Conservation (phyloP, 1,140 invertebrate species). For the Lamellibrachia luymesi region DNA sequence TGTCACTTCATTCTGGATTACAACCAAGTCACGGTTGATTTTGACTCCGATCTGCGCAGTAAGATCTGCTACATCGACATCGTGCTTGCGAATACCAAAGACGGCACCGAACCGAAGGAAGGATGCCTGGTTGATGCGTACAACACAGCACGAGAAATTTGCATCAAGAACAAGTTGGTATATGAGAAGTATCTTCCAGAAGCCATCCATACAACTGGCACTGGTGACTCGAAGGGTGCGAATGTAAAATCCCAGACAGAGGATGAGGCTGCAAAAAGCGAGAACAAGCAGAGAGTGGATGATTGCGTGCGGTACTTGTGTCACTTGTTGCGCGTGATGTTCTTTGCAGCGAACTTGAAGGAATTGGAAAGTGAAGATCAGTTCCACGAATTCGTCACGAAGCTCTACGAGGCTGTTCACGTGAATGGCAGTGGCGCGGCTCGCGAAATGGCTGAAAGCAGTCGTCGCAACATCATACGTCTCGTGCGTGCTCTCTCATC, state of each 20-base stretch:
- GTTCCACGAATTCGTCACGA: constrained; percentile 22
- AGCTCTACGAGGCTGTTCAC: constrained; percentile 20
- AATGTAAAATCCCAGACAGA: constrained; percentile 4
- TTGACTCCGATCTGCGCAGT: constrained; percentile 13
- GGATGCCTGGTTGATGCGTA: constrained; percentile 21
- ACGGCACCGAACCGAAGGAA: constrained; percentile 2
- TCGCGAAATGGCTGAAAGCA: constrained; percentile 23
- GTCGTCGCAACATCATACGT: constrained; percentile 18
- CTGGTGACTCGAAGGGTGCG: background rate
- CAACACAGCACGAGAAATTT: constrained; percentile 22
- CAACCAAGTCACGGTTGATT: constrained; percentile 4
- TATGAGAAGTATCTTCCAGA: constrained; percentile 24
- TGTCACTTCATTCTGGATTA: constrained; percentile 27
- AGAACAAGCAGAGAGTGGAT: background rate
- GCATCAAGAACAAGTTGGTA: constrained; percentile 20
- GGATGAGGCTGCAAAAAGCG: constrained; percentile 7
- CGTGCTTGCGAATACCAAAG: constrained; percentile 17
- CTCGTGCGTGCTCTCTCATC: constrained; percentile 19
- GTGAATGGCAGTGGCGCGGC: background rate
- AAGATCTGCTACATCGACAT: constrained; percentile 27
- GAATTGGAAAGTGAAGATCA: constrained; percentile 25
- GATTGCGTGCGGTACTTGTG: constrained; percentile 24
- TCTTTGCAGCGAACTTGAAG: constrained; percentile 20
- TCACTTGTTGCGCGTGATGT: constrained; percentile 25
- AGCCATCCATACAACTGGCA: background rate